Base-by-base conservation (phyloP, 2,888 invertebrate species). In the Steinernema scapterisci region DNA sequence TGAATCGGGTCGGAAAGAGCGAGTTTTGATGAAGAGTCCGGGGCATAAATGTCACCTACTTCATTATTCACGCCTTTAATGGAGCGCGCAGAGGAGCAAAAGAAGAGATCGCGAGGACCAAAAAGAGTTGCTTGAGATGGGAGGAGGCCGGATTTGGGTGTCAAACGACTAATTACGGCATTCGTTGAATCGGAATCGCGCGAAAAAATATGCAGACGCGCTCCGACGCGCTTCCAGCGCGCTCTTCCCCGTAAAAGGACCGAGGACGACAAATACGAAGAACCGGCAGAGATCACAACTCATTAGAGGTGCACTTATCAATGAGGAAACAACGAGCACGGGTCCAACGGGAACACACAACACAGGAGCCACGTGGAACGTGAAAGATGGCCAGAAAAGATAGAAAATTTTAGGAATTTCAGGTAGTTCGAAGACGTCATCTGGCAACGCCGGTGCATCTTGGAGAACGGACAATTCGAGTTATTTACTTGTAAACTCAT, bases 21-120 rank as follows among this genome's bases (percentile, higher is more conserved):
- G 3, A 3, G 38, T 38, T 38, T 38, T 38, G 38, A 38, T 9
- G 52, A 19, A 23, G 21, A 52, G 52, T 11, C 21, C 63, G 31
- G 27, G 63, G 31, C 63, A 63, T 63, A 63, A 63, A 63, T 63
- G 63, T 63, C 63, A 63, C 63, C 63, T 63, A 63, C 63, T 63
- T 38, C 13, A 63, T 63, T 63, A 63, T 63, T 63, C 63, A 63
- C 63, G 63, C 63, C 63, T 63, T 31, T 31, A 31, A 63, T 63
- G 16, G 31, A 63, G 63, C 21, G 54, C 16, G 13, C 19, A 54
- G 3, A 16, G 13, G n/a, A 21, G 54, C 54, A 16, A 54, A 54
- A 54, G 54, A 31, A 19, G 63, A 63, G 63, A 63, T 27, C 13
- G 38, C 63, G 63, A 27, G 31, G 63, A 52, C 52, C 52, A 52